phyloP scores from a whole-genome alignment of 2,888 invertebrate species.

The Nebria salina region DNA sequence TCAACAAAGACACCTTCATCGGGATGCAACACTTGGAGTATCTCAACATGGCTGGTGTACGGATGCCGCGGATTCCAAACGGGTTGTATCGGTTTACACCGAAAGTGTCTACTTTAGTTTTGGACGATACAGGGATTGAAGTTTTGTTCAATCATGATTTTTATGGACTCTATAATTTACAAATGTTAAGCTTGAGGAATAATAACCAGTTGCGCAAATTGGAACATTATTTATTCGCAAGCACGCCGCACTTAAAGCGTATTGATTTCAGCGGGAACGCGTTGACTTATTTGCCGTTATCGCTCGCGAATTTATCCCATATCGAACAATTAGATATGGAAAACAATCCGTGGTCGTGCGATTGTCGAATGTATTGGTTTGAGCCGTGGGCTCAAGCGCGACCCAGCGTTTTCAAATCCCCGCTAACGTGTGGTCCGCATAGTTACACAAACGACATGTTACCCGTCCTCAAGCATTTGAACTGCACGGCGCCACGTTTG shows the following conservation, averaged over 20 bases:
- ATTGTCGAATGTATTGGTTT: conserved; percentile 87
- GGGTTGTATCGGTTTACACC: conserved; percentile 73
- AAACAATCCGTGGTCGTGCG: conserved; percentile 85
- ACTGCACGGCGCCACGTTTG: conserved; percentile 75
- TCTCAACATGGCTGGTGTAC: conserved; percentile 70
- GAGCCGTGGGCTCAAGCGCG: conserved; percentile 69
- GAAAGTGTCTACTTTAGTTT: conserved; percentile 68
- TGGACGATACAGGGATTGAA: conserved; percentile 75
- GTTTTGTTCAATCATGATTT: conserved; percentile 73
- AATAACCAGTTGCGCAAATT: conserved; percentile 71
- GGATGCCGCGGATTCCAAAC: conserved; percentile 67
- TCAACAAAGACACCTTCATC: conserved; percentile 70
- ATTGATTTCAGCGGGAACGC: conserved; percentile 78
- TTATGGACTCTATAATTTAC: conserved; percentile 69
- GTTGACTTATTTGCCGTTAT: conserved; percentile 75
- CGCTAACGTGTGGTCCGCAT: conserved; percentile 72
- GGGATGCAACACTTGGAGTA: conserved; percentile 67
- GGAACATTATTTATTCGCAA: conserved; percentile 71
- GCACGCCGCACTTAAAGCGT: conserved; percentile 68
- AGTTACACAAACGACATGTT: conserved; percentile 77
- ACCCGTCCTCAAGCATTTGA: conserved; percentile 74
- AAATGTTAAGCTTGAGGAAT: conserved; percentile 69
- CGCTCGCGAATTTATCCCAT: conserved; percentile 71
- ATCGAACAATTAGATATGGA: conserved; percentile 74
- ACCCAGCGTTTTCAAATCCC: conserved; percentile 66